Evolutionary conservation across 1,140 invertebrate species (phyloP), one percentile per base, ranked within the genome.

Genomic region (Tetramorium simillimum): DNA sequence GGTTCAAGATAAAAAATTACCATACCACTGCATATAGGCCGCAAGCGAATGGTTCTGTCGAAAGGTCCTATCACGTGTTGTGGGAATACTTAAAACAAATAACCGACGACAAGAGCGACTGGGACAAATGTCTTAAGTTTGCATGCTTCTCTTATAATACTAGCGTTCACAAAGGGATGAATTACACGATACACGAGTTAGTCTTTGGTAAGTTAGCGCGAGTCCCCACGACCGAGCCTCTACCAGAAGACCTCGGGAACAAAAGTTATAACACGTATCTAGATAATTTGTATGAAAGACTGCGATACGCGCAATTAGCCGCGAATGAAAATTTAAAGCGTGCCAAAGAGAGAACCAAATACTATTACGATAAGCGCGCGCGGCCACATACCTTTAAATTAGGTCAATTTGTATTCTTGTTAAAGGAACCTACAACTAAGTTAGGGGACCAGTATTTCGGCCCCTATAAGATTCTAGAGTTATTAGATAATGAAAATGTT

Each of bases 61-160:
- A 93, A 85, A 53, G 92, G 21, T 76, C 85, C 0, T 88, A 93
- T 81, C 49, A 81, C 21, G 88, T 90, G 0, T 51, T 93, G 33
- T 67, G 33, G 24, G 89, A 91, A 43, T 93, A 91, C 63, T 76
- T 92, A 16, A 89, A 82, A 72, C 80, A 89, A 70, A 93, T 89
- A 53, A 69, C 88, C 4, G 60, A 86, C n/a, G n/a, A 78, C 3
- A 24, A 53, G 5, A 18, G 0, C 0, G 3, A 78, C 3, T 78
- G 76, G 60, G 21, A 78, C 12, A 5, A 51, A 0, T 18, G 28
- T 28, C 5, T 78, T 0, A n/a, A 78, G 2, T 84, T 87, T 37
- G 91, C 91, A 2, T 33, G n/a, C 0, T 81, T 89, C 2, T 75
- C 65, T 0, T 87, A 87, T 18, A 87, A 89, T 16, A 87, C 88